Percentiles rank a stretch among this genome's conserved stretches.
phyloP scores from a whole-genome alignment of 2,888 invertebrate species.

The Cerastoderma edule region DNA sequence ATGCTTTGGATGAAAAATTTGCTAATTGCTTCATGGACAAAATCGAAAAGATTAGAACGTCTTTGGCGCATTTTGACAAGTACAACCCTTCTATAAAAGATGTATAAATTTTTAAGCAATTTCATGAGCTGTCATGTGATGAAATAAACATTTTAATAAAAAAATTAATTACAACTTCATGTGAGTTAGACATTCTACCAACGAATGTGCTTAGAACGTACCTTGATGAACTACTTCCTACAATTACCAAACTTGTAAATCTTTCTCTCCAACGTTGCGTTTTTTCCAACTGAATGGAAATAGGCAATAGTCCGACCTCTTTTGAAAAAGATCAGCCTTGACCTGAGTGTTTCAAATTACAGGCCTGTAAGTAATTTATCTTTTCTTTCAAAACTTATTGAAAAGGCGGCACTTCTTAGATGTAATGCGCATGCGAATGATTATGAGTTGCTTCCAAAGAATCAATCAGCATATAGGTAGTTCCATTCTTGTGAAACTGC shows the following conservation, averaged over 20 bases:
- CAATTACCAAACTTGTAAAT: conserved; percentile 24
- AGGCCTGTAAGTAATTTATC: conserved; percentile 35
- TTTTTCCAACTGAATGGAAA: conserved; percentile 46
- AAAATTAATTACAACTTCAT: conserved; percentile 28
- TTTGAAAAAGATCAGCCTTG: conserved; percentile 46
- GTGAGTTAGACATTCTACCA: conserved; percentile 37
- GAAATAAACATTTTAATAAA: conserved; percentile 36
- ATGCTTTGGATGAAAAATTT: conserved; percentile 31
- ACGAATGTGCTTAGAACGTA: conserved; percentile 19
- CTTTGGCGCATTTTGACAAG: conserved; percentile 30
- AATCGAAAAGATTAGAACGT: conserved; percentile 35
- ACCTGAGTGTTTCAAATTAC: conserved; percentile 40
- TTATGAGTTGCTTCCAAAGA: conserved; percentile 34
- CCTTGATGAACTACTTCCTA: conserved; percentile 22
- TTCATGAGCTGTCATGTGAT: conserved; percentile 21
- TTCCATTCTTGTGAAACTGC: conserved; percentile 47
- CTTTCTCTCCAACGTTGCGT: conserved; percentile 27
- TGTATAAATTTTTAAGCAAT: conserved; percentile 8
- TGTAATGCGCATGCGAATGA: conserved; percentile 28
- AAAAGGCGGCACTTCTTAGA: conserved; percentile 41
- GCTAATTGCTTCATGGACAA: conserved; percentile 48
- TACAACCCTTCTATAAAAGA: conserved; percentile 27
- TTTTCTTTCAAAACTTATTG: conserved; percentile 31
- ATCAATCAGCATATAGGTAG: conserved; percentile 43
- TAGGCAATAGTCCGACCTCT: conserved; percentile 39